phyloP scores from a whole-genome alignment of 2,888 invertebrate genomes.

The Netelia fuscicornis region DNA sequence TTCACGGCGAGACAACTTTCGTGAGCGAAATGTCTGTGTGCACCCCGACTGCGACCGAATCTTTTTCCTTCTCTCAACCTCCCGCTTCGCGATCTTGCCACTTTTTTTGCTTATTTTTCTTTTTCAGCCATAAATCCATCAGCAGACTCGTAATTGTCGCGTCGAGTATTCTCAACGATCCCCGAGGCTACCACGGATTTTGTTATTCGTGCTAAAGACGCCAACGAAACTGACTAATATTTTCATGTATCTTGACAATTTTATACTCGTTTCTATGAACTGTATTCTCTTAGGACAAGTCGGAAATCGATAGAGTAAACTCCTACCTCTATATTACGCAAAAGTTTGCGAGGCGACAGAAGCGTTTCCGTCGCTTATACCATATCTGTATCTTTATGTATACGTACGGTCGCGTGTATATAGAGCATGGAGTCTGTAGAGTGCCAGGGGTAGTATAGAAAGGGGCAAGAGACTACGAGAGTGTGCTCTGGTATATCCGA shows the following conservation, averaged over 20 bases:
- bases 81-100: conserved; percentile 5
- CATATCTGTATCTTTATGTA: background rate
- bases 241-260: too few species aligned
- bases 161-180: conserved; percentile 54
- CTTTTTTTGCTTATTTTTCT: conserved; percentile 46
- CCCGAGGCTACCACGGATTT: conserved; percentile 4
- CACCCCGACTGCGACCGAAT: conserved; percentile 34
- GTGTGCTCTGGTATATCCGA: conserved; percentile 61
- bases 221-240: too few species aligned
- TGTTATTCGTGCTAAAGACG: background rate
- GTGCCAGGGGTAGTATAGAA: conserved; percentile 8
- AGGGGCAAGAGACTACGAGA: conserved; percentile 61
- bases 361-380: conserved; percentile 40
- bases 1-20: conserved; percentile 77
- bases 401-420: background rate
- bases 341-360: conserved; percentile 48
- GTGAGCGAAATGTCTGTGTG: conserved; percentile 59
- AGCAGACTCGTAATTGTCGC: conserved; percentile 79
- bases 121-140: conserved; percentile 78
- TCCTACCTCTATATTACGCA: conserved; percentile 25
- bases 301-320: conserved; percentile 28
- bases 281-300: too few species aligned
- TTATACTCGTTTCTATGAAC: too few species aligned
- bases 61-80: conserved; percentile 6
- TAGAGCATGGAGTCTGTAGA: conserved; percentile 38